Conservation (phyloP, 2,888 invertebrate species). For the Aricia artaxerxes region DNA sequence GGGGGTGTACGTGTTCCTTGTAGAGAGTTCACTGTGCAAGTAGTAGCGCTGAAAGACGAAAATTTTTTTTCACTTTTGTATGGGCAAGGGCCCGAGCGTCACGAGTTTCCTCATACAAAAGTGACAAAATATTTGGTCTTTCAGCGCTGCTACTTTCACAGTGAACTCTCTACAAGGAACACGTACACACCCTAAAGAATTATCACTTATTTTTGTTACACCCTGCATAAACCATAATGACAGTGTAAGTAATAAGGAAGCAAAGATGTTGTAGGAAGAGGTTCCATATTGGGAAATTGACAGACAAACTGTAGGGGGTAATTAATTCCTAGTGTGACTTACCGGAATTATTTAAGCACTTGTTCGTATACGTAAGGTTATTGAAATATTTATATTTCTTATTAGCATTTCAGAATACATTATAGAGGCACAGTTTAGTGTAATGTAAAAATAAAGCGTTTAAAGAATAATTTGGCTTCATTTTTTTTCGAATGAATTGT, state of each 20-base stretch:
- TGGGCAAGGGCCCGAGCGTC: too few species aligned
- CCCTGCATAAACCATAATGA: not conserved
- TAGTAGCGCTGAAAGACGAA: too few species aligned
- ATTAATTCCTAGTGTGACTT: not conserved
- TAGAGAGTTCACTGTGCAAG: too few species aligned
- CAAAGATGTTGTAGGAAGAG: constrained; percentile 7
- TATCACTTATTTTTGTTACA: not conserved
- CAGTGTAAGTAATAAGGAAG: constrained; percentile 6
- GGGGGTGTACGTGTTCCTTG: too few species aligned
- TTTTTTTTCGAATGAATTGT: not conserved
- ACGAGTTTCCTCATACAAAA: too few species aligned
- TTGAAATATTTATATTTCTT: not conserved
- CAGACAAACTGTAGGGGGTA: constrained; percentile 23
- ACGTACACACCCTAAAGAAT: too few species aligned
- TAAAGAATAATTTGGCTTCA: not conserved
- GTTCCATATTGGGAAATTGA: constrained; percentile 9
- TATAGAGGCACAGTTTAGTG: not conserved
- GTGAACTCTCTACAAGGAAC: too few species aligned
- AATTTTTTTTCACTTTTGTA: too few species aligned
- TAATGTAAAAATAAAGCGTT: not conserved
- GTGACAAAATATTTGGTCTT: too few species aligned
- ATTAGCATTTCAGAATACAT: not conserved
- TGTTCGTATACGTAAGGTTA: not conserved
- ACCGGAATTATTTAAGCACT: not conserved
- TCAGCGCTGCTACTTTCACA: too few species aligned